These are phyloP conservation scores for Orchesella flavescens DNA, from an alignment of 2,888 invertebrate species.

Conservation along the genomic window DNA sequence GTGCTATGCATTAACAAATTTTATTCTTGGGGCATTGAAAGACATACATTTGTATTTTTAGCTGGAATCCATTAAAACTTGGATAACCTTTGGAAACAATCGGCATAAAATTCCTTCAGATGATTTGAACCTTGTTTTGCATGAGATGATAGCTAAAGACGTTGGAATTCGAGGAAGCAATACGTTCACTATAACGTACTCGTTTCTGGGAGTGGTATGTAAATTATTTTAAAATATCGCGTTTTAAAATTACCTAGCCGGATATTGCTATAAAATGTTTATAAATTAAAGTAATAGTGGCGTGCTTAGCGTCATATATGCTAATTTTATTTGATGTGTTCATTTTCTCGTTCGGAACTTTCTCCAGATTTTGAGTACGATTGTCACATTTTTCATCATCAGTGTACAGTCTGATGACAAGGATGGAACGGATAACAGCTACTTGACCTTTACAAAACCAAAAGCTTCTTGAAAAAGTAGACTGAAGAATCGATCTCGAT, in stretches of 20 bases:
- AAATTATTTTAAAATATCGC: too few relatives aligned
- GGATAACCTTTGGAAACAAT: slow-evolving; percentile 14
- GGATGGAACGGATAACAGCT: background rate
- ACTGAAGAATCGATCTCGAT: too few relatives aligned
- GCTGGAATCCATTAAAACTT: slow-evolving; percentile 35
- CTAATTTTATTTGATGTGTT: too few relatives aligned
- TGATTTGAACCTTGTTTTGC: slow-evolving; percentile 37
- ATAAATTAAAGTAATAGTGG: too few relatives aligned
- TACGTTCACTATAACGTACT: slow-evolving; percentile 47
- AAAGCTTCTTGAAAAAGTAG: too few relatives aligned
- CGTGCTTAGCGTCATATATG: too few relatives aligned
- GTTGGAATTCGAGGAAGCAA: slow-evolving; percentile 46
- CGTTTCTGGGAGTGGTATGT: slow-evolving; percentile 27
- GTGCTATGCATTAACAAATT: too few relatives aligned
- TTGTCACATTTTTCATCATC: slow-evolving; percentile 50
- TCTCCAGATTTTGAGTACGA: slow-evolving; percentile 46
- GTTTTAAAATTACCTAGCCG: background rate
- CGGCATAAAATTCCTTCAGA: slow-evolving; percentile 29
- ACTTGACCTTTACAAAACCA: slow-evolving; percentile 5
- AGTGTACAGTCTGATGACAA: background rate
- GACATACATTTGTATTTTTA: too few relatives aligned
- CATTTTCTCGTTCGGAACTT: too few relatives aligned
- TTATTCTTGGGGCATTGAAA: too few relatives aligned
- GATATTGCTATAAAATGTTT: too few relatives aligned
- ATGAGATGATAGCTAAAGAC: slow-evolving; percentile 43